Evolutionary conservation across 2,888 invertebrate genomes (phyloP), one percentile per base, ranked within the genome.

Genomic region (Cheilosia variabilis): DNA sequence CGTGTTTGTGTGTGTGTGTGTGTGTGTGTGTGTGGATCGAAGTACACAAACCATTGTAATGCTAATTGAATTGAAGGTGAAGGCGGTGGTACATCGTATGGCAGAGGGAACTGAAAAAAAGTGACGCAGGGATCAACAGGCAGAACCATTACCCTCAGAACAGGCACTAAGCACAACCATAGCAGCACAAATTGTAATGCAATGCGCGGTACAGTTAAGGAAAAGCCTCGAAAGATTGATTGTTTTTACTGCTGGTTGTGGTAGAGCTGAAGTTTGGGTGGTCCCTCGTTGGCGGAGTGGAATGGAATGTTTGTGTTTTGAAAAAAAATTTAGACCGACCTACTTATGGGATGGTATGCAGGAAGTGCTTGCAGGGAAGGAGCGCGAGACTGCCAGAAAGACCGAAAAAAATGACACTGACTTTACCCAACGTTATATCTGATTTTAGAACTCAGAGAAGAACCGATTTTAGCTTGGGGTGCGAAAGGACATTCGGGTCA

Each of bases 51-150:
- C 66, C 60, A 58, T 76, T 68, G 43, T 68, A 60, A 68, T 77
- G 76, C 76, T 77, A 77, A 77, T 68, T 75, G 65, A 73, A 73
- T 34, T 53, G 50, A 72, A 60, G 76, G 76, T 66, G 76, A 60
- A 66, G 66, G 60, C 76, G 66, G 52, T 15, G 22, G 58, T 60
- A 10, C 24, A 47, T n/a, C 60, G 41, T 60, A 41, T 10, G 43
- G 31, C 43, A 65, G 17, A 50, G 65, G 50, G 57, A 63, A 43
- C 15, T 7, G 37, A 34, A 55, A 76, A 76, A 77, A 77, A 68
- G 76, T 77, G 76, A 77, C 68, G 52, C 72, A 62, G 62, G 53
- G 52, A 68, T 68, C 76, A 77, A 41, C 66, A 60, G 45, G 22
- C 31, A 45, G 37, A 47, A 65, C 63, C 24, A 60, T 50, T 53